Conservation (phyloP, 2,113 vertebrate species). For the Macrotus californicus region DNA sequence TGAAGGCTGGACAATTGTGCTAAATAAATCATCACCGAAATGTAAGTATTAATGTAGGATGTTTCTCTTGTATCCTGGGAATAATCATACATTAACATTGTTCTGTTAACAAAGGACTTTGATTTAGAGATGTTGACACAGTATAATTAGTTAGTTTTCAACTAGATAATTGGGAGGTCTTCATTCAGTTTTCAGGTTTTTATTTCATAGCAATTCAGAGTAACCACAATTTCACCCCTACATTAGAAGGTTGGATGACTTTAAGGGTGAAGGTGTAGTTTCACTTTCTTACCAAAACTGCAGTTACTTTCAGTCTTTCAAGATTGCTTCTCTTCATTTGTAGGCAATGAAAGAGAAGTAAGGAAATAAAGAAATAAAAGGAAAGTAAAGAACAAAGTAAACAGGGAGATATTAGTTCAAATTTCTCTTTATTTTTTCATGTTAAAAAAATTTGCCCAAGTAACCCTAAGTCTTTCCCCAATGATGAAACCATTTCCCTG, state of each 20-base stretch:
- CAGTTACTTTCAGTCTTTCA: neutral
- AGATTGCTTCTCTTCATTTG: neutral
- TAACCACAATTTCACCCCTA: neutral
- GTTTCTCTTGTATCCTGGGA: neutral
- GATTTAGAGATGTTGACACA: neutral
- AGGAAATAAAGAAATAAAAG: neutral
- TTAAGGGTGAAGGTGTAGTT: neutral
- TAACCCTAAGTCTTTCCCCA: neutral
- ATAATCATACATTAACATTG: neutral
- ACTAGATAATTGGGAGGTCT: neutral
- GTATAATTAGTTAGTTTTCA: neutral
- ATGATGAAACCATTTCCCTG: neutral
- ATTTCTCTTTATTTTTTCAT: neutral
- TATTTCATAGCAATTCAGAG: neutral
- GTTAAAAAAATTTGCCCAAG: neutral
- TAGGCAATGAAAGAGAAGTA: neutral
- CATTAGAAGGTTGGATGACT: neutral
- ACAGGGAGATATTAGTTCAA: neutral
- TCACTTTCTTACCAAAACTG: neutral
- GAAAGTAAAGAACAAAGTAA: neutral
- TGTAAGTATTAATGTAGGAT: constrained; percentile 77
- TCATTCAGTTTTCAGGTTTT: neutral
- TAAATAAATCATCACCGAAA: constrained; percentile 75
- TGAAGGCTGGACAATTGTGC: constrained; percentile 95
- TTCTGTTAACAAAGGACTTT: neutral